Evolutionary conservation across 2,888 invertebrate species (phyloP).

Genomic region (Scaptomyza tumidula): DNA sequence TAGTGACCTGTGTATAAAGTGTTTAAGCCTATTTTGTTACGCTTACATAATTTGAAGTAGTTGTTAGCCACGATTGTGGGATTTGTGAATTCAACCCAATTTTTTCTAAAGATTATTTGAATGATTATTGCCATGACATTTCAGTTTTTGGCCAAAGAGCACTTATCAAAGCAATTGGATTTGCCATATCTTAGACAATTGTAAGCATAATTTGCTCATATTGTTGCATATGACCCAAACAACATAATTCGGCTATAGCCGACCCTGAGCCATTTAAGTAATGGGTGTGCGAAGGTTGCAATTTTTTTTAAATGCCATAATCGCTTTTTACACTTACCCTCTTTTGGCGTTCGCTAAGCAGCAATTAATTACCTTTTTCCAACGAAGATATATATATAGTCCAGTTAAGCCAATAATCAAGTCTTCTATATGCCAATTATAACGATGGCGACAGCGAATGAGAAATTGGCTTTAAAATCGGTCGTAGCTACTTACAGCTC

Average conservation of each 20-base stretch:
- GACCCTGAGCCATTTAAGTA: slow-evolving; percentile 57
- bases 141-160: slow-evolving; percentile 31
- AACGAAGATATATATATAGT: background rate
- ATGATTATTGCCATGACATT: slow-evolving; percentile 57
- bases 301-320: slow-evolving; percentile 8
- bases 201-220: slow-evolving; percentile 59
- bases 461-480: slow-evolving; percentile 38
- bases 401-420: slow-evolving; percentile 43
- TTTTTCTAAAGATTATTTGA: slow-evolving; percentile 30
- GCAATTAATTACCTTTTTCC: background rate
- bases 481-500: slow-evolving; percentile 24
- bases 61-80: slow-evolving; percentile 18
- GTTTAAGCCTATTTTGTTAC: slow-evolving; percentile 33
- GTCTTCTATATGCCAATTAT: slow-evolving; percentile 72
- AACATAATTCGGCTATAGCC: slow-evolving; percentile 9
- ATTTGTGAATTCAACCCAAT: slow-evolving; percentile 15
- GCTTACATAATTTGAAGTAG: slow-evolving; percentile 38
- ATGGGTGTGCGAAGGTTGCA: slow-evolving; percentile 37
- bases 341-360: slow-evolving; percentile 15
- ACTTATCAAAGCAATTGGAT: slow-evolving; percentile 59
- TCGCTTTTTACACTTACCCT: background rate
- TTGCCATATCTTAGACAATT: slow-evolving; percentile 57
- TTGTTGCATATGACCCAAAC: slow-evolving; percentile 45
- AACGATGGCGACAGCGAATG: slow-evolving; percentile 43
- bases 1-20: slow-evolving; percentile 6